Percentiles rank a stretch among this genome's conserved stretches.
Conservation (phyloP, 2,113 vertebrate genomes). For the Falco punctatus region DNA sequence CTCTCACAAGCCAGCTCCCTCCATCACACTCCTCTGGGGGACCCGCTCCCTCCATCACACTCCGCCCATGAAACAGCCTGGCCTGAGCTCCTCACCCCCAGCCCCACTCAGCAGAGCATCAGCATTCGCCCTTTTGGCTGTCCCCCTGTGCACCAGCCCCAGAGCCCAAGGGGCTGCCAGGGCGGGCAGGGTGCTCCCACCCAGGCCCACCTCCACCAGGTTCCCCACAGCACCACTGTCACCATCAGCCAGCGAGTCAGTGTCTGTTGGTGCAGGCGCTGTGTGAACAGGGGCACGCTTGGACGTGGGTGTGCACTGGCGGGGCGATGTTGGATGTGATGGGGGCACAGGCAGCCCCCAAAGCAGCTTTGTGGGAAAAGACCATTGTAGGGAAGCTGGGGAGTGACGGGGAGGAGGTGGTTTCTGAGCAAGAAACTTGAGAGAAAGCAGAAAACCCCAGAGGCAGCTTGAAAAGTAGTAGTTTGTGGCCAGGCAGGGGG, state of each 20-base stretch:
- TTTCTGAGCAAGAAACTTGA: neutral
- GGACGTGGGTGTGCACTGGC: neutral
- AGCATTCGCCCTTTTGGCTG: neutral
- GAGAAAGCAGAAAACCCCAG: neutral
- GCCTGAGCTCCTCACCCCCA: neutral
- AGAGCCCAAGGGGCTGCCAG: neutral
- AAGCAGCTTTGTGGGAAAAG: neutral
- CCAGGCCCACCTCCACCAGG: neutral
- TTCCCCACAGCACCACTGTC: neutral
- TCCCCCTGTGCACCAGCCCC: neutral
- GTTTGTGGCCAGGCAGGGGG: neutral
- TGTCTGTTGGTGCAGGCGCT: neutral
- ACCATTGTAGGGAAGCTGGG: neutral
- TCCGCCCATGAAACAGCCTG: neutral
- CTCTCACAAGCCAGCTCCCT: neutral
- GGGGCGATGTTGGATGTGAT: accelerated
- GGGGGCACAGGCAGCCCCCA: neutral
- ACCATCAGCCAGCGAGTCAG: neutral
- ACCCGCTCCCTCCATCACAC: neutral
- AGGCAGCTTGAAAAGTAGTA: neutral
- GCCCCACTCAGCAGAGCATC: neutral
- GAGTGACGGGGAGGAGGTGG: neutral
- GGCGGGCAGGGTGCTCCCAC: neutral
- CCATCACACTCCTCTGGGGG: no score
- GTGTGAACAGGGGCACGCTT: neutral